Percentiles rank a stretch among this genome's conserved stretches.
phyloP scores from a whole-genome alignment of 2,888 invertebrate genomes.

The Sabatieria punctata region DNA sequence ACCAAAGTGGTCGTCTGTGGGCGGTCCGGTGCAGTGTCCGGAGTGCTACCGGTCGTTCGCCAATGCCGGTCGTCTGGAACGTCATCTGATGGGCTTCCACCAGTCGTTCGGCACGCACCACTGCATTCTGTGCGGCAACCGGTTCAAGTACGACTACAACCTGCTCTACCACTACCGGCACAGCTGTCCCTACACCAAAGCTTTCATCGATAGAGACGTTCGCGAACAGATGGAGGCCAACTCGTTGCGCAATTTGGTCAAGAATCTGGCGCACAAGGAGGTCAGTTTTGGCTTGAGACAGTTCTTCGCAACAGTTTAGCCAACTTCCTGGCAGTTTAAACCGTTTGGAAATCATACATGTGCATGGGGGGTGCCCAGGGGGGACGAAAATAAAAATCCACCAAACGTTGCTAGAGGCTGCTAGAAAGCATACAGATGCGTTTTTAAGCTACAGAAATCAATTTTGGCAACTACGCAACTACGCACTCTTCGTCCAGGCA shows the following conservation, averaged over 20 bases:
- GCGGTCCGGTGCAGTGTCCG: slow-evolving; percentile 16
- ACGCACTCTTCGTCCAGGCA: too few species aligned
- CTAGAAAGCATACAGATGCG: too few species aligned
- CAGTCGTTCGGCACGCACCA: slow-evolving; percentile 17
- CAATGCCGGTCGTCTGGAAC: slow-evolving; percentile 19
- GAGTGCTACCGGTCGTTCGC: slow-evolving; percentile 23
- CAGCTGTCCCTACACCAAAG: slow-evolving; percentile 20
- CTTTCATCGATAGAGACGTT: slow-evolving; percentile 18
- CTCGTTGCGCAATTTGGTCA: slow-evolving; percentile 17
- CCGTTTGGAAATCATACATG: too few species aligned
- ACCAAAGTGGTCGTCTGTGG: slow-evolving; percentile 12
- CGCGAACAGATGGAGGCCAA: slow-evolving; percentile 17
- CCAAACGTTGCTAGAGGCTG: too few species aligned
- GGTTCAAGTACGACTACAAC: slow-evolving; percentile 25
- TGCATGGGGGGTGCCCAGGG: too few species aligned
- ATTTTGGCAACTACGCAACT: too few species aligned
- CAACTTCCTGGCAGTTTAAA: too few species aligned
- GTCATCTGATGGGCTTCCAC: slow-evolving; percentile 22
- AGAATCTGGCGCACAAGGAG: slow-evolving; percentile 15
- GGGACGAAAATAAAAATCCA: too few species aligned
- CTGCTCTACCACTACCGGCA: slow-evolving; percentile 24
- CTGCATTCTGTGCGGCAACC: slow-evolving; percentile 22
- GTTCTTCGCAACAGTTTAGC: too few species aligned
- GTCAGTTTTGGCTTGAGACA: too few species aligned
- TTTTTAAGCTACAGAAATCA: too few species aligned